Evolutionary conservation across 2,797 vertebrate genomes (phyloP).

Genomic region (Kryptopterus vitreolus): DNA sequence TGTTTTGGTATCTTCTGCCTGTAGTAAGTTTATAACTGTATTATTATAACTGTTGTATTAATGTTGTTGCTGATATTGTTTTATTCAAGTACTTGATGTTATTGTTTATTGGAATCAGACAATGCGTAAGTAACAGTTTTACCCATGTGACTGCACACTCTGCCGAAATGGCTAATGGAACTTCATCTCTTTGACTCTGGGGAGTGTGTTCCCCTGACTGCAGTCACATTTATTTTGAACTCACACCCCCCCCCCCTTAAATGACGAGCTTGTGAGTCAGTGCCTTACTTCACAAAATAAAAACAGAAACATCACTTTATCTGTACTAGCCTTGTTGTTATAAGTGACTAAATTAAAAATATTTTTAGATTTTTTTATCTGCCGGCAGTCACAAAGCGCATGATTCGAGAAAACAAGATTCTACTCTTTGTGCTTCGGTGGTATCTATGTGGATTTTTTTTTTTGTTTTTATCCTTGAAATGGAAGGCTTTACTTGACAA

Average conservation of each 20-base stretch:
- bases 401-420: constrained; percentile 29
- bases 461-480: constrained; percentile 55
- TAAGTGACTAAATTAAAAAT: constrained; percentile 4
- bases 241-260: constrained; percentile 13
- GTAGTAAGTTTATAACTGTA: too few relatives aligned
- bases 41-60: constrained; percentile 77
- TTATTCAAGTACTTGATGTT: constrained; percentile 70
- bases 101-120: constrained; percentile 73
- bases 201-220: constrained; percentile 61
- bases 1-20: constrained; percentile 66
- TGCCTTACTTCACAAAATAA: constrained; percentile 30
- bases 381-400: constrained; percentile 23
- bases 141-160: constrained; percentile 78
- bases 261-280: constrained; percentile 34
- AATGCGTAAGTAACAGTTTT: constrained; percentile 70
- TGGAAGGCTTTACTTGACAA: constrained; percentile 56
- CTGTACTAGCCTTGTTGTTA: constrained; percentile 32
- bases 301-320: constrained; percentile 8
- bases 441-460: constrained; percentile 44
- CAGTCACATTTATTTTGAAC: constrained; percentile 62
- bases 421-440: constrained; percentile 50
- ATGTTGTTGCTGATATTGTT: constrained; percentile 62
- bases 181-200: constrained; percentile 54
- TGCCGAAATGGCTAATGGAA: constrained; percentile 66
- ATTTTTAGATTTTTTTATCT: background rate